Evolutionary conservation across 2,888 invertebrate species (phyloP), one percentile per base, ranked within the genome.

Genomic region (Chydorus sphaericus): DNA sequence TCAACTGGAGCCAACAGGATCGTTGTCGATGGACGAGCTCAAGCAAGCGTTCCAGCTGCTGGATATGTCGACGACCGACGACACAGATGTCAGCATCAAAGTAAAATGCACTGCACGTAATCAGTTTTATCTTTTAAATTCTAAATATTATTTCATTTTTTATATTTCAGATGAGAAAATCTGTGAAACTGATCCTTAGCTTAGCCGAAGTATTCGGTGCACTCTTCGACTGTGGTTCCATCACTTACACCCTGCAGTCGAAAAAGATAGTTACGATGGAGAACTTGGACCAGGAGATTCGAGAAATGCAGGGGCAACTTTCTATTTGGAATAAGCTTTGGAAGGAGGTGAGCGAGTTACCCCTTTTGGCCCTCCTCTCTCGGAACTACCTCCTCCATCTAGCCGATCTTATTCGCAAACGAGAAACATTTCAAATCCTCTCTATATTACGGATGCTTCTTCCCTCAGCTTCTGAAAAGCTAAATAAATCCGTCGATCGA

Each of bases 31-130:
- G 18, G 52, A 52, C 16, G 52, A 52, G 23, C 37, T 52, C 16
- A 31, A 52, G 23, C 52, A 52, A 26, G 36, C 52, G 1, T 52
- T 33, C 23, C 52, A 52, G 52, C 52, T 52, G 16, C 36, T 52
- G 2, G 52, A 52, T 14, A 52, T 52, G 52, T 33, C 37, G 20
- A 37, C 23, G 23, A 31, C 23, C 23, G 52, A 52, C 26, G 52
- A 52, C 18, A 26, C 8, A 11, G 10, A 26, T 5, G 14, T 8
- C 11, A 36, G 31, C 6, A n/a, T 10, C 14, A 20, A 36, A 23
- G 52, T 36, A 39, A 7, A 23, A 39, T 7, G 8, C 7, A n/a
- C n/a, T n/a, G n/a, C n/a, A n/a, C n/a, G n/a, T n/a, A n/a, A n/a
- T n/a, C n/a, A n/a, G n/a, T n/a, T n/a, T n/a, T n/a, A n/a, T n/a